Base-by-base conservation (phyloP, 2,113 vertebrate genomes). In the Chloebia gouldiae region DNA sequence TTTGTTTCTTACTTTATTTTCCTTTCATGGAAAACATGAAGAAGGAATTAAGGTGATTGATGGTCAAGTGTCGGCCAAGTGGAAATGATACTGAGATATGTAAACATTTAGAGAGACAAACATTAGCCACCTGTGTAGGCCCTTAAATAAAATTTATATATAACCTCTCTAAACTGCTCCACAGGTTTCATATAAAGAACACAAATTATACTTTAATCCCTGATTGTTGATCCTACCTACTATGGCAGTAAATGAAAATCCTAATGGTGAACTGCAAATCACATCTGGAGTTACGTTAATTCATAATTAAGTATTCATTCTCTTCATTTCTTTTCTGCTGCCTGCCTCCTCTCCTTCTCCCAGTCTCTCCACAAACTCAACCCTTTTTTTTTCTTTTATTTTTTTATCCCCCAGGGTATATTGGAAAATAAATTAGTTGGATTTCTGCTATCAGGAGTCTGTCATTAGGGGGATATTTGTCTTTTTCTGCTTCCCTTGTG, bases 361-460 rank as follows among this genome's bases (percentile, higher is more conserved):
- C 30, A 37, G 15, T 3, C 7, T 57, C 31, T 73, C 39, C 11
- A 40, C 13, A 50, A n/a, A 50, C 28, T 27, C 22, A n/a, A 33
- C 3, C 9, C 1, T 75, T 87, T 51, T 72, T 68, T 72, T 81
- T 75, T 51, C 64, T 56, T 51, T 4, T 5, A 7, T 15, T 25
- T 49, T 20, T 25, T 6, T 3, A 3, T 1, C 0, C 2, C 3
- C 8, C 39, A 35, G 18, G 23, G 3, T 95, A 25, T 81, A 84
- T 57, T 91, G 92, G 78, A 95, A 96, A 95, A 95, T 95, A 96
- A 95, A 97, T 96, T 96, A 93, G 90, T 81, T 94, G 91, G n/a
- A 90, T 93, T 85, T 94, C 86, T 96, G 87, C 81, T 96, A 97
- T 96, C 97, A 90, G 81, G 65, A 88, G 72, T 39, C 82, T 96